These are phyloP conservation scores for Hoplodrina blanda DNA, from an alignment of 2,888 invertebrate species.

Conservation along the genomic window DNA sequence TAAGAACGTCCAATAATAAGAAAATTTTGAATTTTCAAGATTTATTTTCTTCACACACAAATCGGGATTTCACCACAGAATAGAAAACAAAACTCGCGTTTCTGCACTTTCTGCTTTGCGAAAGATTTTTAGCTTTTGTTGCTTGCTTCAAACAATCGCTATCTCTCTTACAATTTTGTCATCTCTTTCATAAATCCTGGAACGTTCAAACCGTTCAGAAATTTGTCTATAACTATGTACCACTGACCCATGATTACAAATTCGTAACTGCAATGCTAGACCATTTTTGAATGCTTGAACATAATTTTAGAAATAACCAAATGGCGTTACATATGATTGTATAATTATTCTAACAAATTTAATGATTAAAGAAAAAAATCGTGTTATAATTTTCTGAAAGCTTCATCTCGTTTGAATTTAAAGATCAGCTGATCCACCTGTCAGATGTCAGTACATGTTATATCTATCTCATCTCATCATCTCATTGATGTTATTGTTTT, in stretches of 20 bases:
- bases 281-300: background rate
- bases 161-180: background rate
- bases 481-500: background rate
- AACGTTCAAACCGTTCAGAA: conserved; percentile 21
- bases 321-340: background rate
- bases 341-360: too few relatives aligned
- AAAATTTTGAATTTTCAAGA: background rate
- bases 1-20: background rate
- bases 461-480: too few relatives aligned
- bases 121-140: background rate
- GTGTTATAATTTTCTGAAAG: background rate
- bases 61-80: conserved; percentile 10
- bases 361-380: too few relatives aligned
- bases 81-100: conserved; percentile 18
- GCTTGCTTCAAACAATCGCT: background rate
- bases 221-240: background rate
- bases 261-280: background rate
- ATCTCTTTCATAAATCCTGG: conserved; percentile 1
- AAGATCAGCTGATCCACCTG: background rate
- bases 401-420: background rate
- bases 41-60: background rate
- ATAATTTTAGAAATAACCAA: background rate
- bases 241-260: background rate
- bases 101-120: background rate
- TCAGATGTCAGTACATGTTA: background rate